Percentiles rank a stretch among this genome's conserved stretches.
phyloP scores from a whole-genome alignment of 2,113 vertebrate species.

The Cnemophilus loriae region DNA sequence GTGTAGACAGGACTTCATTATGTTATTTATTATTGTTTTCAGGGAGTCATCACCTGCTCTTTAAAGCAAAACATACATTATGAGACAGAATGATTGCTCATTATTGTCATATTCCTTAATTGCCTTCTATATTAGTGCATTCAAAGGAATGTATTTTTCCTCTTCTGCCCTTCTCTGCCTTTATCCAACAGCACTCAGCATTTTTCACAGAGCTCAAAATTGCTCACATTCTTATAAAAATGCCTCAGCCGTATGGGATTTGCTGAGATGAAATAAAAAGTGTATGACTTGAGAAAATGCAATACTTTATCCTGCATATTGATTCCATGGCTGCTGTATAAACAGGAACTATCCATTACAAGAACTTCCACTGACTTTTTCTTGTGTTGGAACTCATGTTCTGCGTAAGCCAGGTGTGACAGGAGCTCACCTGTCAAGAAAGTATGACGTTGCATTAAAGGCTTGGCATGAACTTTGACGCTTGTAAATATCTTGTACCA shows the following conservation, averaged over 20 bases:
- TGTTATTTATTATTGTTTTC: slow-evolving; percentile 1
- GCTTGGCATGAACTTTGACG: neutral
- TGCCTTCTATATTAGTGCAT: slow-evolving; percentile 25
- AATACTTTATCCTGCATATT: neutral
- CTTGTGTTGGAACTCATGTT: neutral
- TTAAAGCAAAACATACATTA: slow-evolving; percentile 19
- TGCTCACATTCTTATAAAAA: slow-evolving; percentile 47
- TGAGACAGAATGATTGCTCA: slow-evolving; percentile 22
- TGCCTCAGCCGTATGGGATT: slow-evolving; percentile 3
- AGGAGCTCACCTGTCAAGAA: neutral
- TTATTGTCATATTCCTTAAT: slow-evolving; percentile 19
- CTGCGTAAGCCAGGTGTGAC: neutral
- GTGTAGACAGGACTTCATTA: neutral
- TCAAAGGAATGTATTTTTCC: slow-evolving; percentile 11
- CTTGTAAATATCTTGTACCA: neutral
- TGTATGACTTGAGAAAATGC: neutral
- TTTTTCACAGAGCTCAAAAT: slow-evolving; percentile 42
- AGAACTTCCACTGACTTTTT: neutral
- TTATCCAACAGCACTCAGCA: slow-evolving; percentile 31
- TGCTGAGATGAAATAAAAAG: slow-evolving; percentile 57
- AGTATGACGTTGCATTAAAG: neutral
- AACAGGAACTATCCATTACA: neutral
- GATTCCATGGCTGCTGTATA: neutral
- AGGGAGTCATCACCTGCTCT: neutral
- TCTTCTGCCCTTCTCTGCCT: neutral